A percentile compares a stretch with the other conserved stretches of the same genome.
Conservation (phyloP, 2,888 invertebrate species). For the Plebejus argus region DNA sequence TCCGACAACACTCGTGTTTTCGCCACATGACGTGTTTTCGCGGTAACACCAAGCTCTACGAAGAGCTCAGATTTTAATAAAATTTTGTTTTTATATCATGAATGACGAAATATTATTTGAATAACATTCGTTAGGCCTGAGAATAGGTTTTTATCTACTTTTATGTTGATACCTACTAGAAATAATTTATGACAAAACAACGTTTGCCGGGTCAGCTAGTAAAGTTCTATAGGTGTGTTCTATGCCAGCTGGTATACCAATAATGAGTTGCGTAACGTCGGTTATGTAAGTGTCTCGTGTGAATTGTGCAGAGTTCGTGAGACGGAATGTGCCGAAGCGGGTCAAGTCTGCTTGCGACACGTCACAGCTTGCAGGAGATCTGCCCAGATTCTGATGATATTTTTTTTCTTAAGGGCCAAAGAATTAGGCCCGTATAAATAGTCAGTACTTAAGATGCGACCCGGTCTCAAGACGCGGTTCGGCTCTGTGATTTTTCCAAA, state of each 20-base stretch:
- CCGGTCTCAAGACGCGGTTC: too few relatives aligned
- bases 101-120: too few relatives aligned
- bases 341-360: conserved; percentile 28
- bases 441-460: too few relatives aligned
- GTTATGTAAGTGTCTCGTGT: conserved; percentile 30
- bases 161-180: too few relatives aligned
- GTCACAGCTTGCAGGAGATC: background rate
- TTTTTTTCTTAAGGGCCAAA: too few relatives aligned
- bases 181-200: too few relatives aligned
- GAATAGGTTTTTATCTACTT: too few relatives aligned
- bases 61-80: background rate
- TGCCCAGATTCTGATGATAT: background rate
- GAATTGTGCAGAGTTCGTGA: conserved; percentile 26
- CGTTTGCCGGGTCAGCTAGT: too few relatives aligned
- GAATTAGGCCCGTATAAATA: too few relatives aligned
- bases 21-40: background rate
- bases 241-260: background rate
- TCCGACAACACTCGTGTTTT: background rate
- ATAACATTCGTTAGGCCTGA: too few relatives aligned
- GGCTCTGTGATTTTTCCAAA: too few relatives aligned
- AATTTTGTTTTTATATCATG: too few relatives aligned
- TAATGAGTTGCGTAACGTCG: conserved; percentile 12
- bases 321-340: conserved; percentile 23
- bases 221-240: background rate
- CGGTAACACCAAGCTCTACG: background rate